These are phyloP conservation scores for Heliothis virescens DNA, from an alignment of 1,140 invertebrate genomes.

Conservation along the genomic window DNA sequence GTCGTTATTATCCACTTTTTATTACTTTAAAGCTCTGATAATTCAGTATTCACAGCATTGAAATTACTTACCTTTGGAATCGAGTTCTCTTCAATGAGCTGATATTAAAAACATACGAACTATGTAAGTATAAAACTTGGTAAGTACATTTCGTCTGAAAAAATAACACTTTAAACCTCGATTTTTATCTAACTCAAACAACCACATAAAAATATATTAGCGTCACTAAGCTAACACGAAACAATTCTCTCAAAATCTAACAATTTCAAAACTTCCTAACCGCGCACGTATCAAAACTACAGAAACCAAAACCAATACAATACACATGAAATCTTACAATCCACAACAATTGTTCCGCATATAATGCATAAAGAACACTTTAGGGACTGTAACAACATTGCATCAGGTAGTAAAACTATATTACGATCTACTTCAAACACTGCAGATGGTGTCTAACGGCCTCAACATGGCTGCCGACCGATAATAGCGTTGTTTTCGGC, in stretches of 20 bases:
- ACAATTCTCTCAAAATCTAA: background rate
- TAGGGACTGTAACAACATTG: constrained; percentile 2
- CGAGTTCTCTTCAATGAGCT: too few species aligned
- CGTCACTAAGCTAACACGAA: background rate
- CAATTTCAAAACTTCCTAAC: background rate
- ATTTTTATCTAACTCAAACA: too few species aligned
- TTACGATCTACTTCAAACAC: constrained; percentile 16
- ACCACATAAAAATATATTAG: too few species aligned
- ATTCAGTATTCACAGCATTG: background rate
- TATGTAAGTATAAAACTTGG: too few species aligned
- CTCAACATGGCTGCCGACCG: background rate
- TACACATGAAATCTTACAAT: constrained; percentile 4
- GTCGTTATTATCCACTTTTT: constrained; percentile 25
- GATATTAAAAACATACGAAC: too few species aligned
- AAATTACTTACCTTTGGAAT: background rate
- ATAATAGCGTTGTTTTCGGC: constrained; percentile 34
- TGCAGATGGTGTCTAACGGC: constrained; percentile 8
- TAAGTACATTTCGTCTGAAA: too few species aligned
- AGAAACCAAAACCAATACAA: background rate
- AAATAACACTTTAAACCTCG: too few species aligned
- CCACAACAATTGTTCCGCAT: background rate
- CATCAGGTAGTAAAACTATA: constrained; percentile 1
- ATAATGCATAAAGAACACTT: constrained; percentile 5
- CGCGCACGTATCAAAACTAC: background rate
- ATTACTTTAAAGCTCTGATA: background rate